Evolutionary conservation across 2,888 invertebrate genomes (phyloP).

Genomic region (Stictocephala bisonia): DNA sequence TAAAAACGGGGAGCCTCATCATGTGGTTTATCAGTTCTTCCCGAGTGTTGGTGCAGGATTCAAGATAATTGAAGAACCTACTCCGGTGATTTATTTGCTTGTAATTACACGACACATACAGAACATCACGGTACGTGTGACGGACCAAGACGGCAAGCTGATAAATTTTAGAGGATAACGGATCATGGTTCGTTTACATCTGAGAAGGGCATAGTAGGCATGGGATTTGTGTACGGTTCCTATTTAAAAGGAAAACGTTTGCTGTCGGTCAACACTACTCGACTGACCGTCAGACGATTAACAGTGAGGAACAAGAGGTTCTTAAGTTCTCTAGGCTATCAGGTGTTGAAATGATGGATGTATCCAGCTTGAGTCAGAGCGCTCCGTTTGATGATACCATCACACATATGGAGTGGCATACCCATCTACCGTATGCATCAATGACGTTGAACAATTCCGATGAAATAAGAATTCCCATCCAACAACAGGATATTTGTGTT

Average conservation of each 20-base stretch:
- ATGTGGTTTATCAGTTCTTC: constrained; percentile 62
- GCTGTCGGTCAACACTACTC: not conserved
- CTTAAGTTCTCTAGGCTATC: constrained; percentile 50
- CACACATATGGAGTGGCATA: constrained; percentile 21
- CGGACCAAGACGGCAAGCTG: constrained; percentile 60
- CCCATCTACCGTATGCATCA: constrained; percentile 49
- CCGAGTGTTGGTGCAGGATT: constrained; percentile 61
- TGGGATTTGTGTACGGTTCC: constrained; percentile 9
- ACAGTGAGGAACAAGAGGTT: constrained; percentile 51
- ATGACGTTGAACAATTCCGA: constrained; percentile 49
- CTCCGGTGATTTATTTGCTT: constrained; percentile 62
- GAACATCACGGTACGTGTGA: constrained; percentile 52
- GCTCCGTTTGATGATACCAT: constrained; percentile 48
- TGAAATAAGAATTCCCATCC: constrained; percentile 52
- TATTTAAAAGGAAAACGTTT: constrained; percentile 12
- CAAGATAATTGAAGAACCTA: constrained; percentile 62
- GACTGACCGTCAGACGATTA: not conserved
- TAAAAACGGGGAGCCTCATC: constrained; percentile 58
- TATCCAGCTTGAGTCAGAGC: constrained; percentile 47
- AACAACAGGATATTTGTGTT: constrained; percentile 49
- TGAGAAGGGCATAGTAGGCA: constrained; percentile 50
- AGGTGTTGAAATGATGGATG: constrained; percentile 27
- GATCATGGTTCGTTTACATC: constrained; percentile 60
- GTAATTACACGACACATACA: constrained; percentile 50
- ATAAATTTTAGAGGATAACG: constrained; percentile 61